A percentile compares a stretch with the other conserved stretches of the same genome.
These are phyloP conservation scores for Conomelus anceps DNA, from an alignment of 2,888 invertebrate species.

Conservation along the genomic window DNA sequence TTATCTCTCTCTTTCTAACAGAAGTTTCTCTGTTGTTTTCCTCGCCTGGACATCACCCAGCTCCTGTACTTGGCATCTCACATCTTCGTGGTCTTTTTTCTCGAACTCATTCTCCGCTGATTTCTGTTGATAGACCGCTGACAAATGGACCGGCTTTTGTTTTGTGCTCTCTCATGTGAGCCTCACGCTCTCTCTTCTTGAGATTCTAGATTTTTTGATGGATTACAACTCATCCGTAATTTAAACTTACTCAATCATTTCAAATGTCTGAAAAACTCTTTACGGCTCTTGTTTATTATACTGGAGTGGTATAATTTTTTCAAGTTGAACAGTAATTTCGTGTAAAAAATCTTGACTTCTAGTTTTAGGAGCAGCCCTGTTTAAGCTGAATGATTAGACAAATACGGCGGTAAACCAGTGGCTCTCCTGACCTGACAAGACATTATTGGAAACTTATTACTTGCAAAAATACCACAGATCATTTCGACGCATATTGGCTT, in stretches of 20 bases:
- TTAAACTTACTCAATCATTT: neutral
- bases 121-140: neutral
- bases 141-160: neutral
- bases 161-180: neutral
- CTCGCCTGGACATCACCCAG: neutral
- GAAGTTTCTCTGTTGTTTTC: neutral
- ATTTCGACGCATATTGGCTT: too few species aligned
- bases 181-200: neutral
- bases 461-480: too few species aligned
- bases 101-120: neutral
- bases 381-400: too few species aligned
- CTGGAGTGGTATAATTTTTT: too few species aligned
- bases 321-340: too few species aligned
- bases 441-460: too few species aligned
- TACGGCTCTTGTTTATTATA: neutral
- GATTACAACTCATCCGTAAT: neutral
- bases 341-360: too few species aligned
- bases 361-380: too few species aligned
- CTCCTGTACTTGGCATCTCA: neutral
- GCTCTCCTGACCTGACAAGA: too few species aligned
- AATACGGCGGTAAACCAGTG: too few species aligned
- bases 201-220: too few species aligned
- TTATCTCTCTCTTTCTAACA: neutral
- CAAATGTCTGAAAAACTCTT: neutral
- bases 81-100: neutral